Conservation (phyloP, 64 coral and sea anemone species). For the Montipora cactus region DNA sequence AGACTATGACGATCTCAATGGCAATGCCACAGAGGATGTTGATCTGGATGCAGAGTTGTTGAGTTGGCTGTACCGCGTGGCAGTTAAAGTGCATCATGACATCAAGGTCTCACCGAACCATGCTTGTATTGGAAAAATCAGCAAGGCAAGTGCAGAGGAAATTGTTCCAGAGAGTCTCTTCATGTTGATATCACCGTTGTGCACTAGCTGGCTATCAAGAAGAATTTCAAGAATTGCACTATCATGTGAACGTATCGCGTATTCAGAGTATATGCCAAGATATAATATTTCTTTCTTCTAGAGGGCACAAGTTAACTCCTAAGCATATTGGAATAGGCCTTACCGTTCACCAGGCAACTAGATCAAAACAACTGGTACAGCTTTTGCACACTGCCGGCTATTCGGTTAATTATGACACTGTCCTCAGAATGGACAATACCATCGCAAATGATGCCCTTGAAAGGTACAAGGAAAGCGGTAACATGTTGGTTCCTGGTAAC, state of each 20-base stretch:
- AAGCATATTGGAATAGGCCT: slow-evolving; percentile 67
- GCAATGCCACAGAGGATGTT: slow-evolving; percentile 52
- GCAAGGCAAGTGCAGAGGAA: slow-evolving; percentile 39
- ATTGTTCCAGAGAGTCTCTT: slow-evolving; percentile 61
- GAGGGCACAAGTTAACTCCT: slow-evolving; percentile 32
- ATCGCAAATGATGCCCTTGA: slow-evolving; percentile 40
- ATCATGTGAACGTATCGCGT: slow-evolving; percentile 14
- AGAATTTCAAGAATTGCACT: slow-evolving; percentile 33
- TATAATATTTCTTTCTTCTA: slow-evolving; percentile 9
- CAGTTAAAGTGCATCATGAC: slow-evolving; percentile 77
- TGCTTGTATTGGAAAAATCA: slow-evolving; percentile 4
- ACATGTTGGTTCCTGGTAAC: slow-evolving; percentile 50
- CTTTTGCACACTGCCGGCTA: slow-evolving; percentile 47
- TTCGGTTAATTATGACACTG: slow-evolving; percentile 32
- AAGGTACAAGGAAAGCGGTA: slow-evolving; percentile 29
- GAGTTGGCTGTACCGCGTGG: slow-evolving; percentile 72
- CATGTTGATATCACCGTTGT: slow-evolving; percentile 59
- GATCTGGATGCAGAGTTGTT: background rate
- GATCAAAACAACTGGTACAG: slow-evolving; percentile 64
- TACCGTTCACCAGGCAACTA: slow-evolving; percentile 71
- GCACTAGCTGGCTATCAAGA: slow-evolving; percentile 14
- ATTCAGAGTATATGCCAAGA: slow-evolving; percentile 67
- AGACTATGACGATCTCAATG: slow-evolving; percentile 40
- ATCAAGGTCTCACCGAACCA: slow-evolving; percentile 38
- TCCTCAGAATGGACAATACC: slow-evolving; percentile 41